Conservation (phyloP, 2,113 vertebrate species). For the Neomonachus schauinslandi region DNA sequence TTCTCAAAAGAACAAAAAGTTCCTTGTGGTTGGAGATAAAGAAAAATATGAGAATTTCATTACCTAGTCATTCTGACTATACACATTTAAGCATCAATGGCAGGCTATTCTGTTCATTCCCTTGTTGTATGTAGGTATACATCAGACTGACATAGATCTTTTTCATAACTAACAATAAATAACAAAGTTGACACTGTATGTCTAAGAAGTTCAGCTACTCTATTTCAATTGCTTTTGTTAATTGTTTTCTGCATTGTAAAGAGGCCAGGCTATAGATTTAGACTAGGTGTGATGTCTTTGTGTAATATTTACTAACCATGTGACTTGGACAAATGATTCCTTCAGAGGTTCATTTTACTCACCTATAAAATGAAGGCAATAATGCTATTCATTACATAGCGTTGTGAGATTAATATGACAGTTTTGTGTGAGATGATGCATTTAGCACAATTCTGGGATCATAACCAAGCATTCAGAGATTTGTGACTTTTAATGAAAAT, state of each 20-base stretch:
- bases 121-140: fast-evolving
- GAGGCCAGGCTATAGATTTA: not conserved
- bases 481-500: conserved; percentile 45
- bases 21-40: not conserved
- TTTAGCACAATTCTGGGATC: not conserved
- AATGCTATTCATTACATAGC: not conserved
- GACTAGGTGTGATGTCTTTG: not conserved
- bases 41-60: not conserved
- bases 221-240: not conserved
- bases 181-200: not conserved
- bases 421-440: not conserved
- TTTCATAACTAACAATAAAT: not conserved
- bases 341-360: not conserved
- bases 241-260: not conserved
- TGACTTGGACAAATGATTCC: not conserved
- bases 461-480: not conserved
- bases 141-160: not conserved
- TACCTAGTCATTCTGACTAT: not conserved
- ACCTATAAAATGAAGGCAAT: not conserved
- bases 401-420: not conserved
- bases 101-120: not conserved
- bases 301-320: not conserved
- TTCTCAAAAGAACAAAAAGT: not conserved
- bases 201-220: not conserved
- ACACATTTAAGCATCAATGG: not conserved